phyloP scores from a whole-genome alignment of 2,113 vertebrate species.

The Eptesicus fuscus region DNA sequence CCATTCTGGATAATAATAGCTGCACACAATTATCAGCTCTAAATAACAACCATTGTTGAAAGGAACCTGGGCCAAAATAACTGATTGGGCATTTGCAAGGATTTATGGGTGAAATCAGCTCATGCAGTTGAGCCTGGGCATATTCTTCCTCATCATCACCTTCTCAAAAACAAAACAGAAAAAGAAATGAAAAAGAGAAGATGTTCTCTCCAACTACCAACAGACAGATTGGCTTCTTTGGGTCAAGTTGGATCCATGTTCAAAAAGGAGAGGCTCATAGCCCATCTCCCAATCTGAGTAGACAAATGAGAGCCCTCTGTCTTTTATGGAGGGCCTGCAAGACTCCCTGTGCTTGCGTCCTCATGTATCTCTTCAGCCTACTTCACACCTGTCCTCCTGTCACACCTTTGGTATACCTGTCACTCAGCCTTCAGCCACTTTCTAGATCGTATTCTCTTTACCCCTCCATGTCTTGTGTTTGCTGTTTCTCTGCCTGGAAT shows the following conservation, averaged over 20 bases:
- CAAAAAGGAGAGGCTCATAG: background rate
- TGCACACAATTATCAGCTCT: conserved; percentile 27
- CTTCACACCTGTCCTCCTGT: background rate
- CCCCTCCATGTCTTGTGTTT: background rate
- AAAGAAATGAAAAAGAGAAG: background rate
- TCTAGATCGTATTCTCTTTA: background rate
- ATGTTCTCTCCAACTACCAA: background rate
- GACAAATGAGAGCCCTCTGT: background rate
- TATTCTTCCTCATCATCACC: background rate
- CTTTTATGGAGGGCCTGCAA: background rate
- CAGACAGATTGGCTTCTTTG: background rate
- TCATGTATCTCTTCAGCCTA: background rate
- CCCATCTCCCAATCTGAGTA: background rate
- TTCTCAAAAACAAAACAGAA: background rate
- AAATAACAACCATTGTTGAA: conserved; percentile 28
- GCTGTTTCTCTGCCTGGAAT: background rate
- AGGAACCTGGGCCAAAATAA: background rate
- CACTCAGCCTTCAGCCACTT: background rate
- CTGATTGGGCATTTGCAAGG: background rate
- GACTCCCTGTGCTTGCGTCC: background rate
- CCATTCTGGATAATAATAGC: conserved; percentile 24
- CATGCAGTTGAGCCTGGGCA: background rate
- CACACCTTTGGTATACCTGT: background rate
- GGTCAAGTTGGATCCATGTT: background rate
- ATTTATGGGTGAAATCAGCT: conserved; percentile 29